Conservation (phyloP, 2,888 invertebrate genomes). For the Emesis furor region DNA sequence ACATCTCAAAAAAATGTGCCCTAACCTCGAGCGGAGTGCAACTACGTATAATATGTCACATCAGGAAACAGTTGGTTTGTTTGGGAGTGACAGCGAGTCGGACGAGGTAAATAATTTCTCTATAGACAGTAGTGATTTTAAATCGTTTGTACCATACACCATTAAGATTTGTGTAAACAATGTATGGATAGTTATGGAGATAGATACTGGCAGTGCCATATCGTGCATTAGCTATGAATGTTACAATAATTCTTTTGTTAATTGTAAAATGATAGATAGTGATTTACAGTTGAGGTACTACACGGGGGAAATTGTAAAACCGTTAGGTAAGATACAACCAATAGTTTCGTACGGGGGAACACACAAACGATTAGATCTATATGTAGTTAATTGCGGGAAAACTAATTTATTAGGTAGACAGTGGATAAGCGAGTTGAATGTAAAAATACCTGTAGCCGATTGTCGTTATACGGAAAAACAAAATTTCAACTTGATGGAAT, state of each 20-base stretch:
- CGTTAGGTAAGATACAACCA: conserved; percentile 29
- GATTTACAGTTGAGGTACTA: background rate
- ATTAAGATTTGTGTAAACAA: background rate
- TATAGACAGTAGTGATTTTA: background rate
- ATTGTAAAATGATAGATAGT: background rate
- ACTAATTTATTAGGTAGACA: conserved; percentile 62
- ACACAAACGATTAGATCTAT: conserved; percentile 61
- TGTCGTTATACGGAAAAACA: background rate
- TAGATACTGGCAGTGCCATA: background rate
- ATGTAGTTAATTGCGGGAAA: conserved; percentile 57
- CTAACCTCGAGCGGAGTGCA: background rate
- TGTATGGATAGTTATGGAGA: background rate
- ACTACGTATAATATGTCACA: background rate
- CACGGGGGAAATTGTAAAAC: background rate
- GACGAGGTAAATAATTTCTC: background rate
- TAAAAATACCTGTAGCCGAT: conserved; percentile 32
- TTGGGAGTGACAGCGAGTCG: background rate
- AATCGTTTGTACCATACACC: background rate
- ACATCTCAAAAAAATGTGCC: background rate
- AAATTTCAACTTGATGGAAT: background rate
- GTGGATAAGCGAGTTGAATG: conserved; percentile 64
- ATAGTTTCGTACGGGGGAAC: conserved; percentile 22
- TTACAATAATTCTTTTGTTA: background rate
- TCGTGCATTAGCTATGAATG: background rate
- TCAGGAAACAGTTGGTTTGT: background rate